Conservation (phyloP, 1,140 invertebrate genomes). For the Rhopalosiphum maidis region DNA sequence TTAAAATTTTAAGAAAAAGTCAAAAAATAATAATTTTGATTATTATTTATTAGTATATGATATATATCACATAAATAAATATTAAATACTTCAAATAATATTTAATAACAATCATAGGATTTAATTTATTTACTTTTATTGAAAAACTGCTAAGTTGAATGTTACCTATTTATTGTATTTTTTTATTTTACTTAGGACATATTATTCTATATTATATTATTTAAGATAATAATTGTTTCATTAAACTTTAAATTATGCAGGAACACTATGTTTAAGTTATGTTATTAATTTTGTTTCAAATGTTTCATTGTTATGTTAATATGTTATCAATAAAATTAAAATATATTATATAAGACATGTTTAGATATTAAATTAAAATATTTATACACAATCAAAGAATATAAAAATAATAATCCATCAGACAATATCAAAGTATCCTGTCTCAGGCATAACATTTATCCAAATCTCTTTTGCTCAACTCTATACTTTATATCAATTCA, state of each 20-base stretch:
- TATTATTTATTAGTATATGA: not conserved
- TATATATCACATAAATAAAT: not conserved
- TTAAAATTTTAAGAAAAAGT: not conserved
- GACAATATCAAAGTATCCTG: too few species aligned
- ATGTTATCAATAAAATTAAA: slow-evolving; percentile 4
- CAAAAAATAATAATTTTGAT: not conserved
- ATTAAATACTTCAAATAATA: not conserved
- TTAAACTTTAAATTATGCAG: not conserved
- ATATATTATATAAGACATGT: not conserved
- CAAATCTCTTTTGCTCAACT: too few species aligned
- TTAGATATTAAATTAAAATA: not conserved
- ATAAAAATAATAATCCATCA: not conserved
- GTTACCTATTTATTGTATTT: not conserved
- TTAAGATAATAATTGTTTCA: not conserved
- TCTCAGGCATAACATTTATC: too few species aligned
- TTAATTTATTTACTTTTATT: not conserved
- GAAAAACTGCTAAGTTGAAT: not conserved
- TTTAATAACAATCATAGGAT: not conserved
- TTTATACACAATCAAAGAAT: not conserved
- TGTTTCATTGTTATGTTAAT: not conserved
- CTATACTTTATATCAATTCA: too few species aligned
- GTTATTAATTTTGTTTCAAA: not conserved
- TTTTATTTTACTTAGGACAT: not conserved
- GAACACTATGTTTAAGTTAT: not conserved
- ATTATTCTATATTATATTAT: not conserved